These are phyloP conservation scores for Spizaetus ornatus DNA, from an alignment of 2,113 vertebrate species.

Conservation along the genomic window DNA sequence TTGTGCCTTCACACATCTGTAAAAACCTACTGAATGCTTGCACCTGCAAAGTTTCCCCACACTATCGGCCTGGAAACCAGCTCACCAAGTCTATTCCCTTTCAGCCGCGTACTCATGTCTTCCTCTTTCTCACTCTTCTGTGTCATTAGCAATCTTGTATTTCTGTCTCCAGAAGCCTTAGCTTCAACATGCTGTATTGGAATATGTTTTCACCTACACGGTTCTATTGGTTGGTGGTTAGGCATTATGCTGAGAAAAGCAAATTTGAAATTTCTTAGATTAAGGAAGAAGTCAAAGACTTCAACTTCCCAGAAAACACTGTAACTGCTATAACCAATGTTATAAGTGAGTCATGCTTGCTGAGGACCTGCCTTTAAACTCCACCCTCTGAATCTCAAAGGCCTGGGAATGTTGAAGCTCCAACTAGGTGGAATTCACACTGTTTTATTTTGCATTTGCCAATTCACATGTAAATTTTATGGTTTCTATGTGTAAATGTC, in stretches of 20 bases:
- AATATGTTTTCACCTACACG: background rate
- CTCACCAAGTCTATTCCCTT: background rate
- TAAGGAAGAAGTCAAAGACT: background rate
- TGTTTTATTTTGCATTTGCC: background rate
- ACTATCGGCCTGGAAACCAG: background rate
- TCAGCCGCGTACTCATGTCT: background rate
- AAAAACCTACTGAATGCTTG: background rate
- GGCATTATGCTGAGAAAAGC: background rate
- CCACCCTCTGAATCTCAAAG: background rate
- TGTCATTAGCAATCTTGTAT: background rate
- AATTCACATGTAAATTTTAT: slow-evolving; percentile 7
- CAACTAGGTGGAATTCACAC: background rate
- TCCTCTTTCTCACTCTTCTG: background rate
- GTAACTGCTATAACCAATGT: background rate
- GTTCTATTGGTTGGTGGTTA: background rate
- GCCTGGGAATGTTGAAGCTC: background rate
- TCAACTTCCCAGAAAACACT: background rate
- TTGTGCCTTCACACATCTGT: background rate
- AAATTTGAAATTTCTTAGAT: background rate
- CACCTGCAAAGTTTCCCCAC: background rate
- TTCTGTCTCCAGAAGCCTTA: background rate
- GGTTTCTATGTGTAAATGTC: background rate
- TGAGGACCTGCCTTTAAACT: background rate
- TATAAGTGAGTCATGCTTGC: background rate
- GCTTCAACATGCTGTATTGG: background rate